Percentiles rank a stretch among this genome's conserved stretches.
These are phyloP conservation scores for Meriones psammophilus DNA, from an alignment of 2,797 vertebrate genomes.

Conservation along the genomic window DNA sequence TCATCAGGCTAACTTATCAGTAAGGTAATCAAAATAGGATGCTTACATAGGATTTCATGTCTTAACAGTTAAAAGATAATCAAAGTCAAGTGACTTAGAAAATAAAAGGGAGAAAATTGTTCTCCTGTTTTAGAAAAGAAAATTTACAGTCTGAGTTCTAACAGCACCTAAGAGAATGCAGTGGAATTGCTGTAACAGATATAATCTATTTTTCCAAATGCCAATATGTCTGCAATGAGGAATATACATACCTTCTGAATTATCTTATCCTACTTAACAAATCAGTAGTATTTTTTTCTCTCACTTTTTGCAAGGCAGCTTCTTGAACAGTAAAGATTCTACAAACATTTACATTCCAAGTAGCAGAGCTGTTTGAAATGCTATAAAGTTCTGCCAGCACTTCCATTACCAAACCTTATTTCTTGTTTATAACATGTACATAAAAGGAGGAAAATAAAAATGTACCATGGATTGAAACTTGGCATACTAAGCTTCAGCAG, in stretches of 20 bases:
- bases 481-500: constrained; percentile 58
- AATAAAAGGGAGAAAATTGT: neutral
- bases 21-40: constrained; percentile 10
- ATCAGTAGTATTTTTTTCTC: constrained; percentile 59
- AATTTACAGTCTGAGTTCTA: constrained; percentile 44
- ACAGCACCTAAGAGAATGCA: constrained; percentile 19
- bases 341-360: constrained; percentile 81
- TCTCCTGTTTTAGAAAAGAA: neutral
- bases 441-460: constrained; percentile 74
- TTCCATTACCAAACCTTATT: constrained; percentile 71
- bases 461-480: constrained; percentile 51
- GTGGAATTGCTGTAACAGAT: neutral
- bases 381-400: constrained; percentile 74
- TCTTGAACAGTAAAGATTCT: constrained; percentile 83
- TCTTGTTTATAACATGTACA: constrained; percentile 58
- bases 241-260: constrained; percentile 16
- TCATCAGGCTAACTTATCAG: neutral
- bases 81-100: constrained; percentile 48
- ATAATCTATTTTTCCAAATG: constrained; percentile 54
- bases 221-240: constrained; percentile 31
- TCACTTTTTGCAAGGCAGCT: constrained; percentile 66
- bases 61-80: constrained; percentile 1
- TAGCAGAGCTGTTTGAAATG: constrained; percentile 69
- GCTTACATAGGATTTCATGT: neutral
- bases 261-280: constrained; percentile 64